Evolutionary conservation across 2,113 vertebrate species (phyloP), one percentile per base, ranked within the genome.

Genomic region (Chelonoidis abingdonii): DNA sequence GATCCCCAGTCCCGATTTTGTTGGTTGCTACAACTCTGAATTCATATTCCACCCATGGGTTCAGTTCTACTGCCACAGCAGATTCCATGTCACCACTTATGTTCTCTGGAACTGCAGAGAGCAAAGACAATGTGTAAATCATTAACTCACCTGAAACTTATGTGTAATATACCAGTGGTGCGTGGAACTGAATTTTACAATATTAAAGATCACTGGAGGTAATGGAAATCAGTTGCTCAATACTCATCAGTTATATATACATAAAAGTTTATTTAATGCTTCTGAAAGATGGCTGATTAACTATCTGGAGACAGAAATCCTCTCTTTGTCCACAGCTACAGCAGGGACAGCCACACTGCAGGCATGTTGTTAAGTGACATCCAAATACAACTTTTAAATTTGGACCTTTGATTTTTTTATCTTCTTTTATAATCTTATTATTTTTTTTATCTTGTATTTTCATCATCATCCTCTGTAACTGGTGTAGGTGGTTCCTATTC

Each of bases 11-110:
- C 5, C 99, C 99, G 19, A 99, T 99, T 22, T 98, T 98, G 31
- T 99, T 99, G 86, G 98, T 99, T 86, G 99, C 99, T 88, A 99
- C 99, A 50, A 99, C 99, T 96, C 99, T 98, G 95, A 99, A 99
- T 96, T 99, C 99, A 53, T 99, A 99, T 80, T 99, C 99, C 91
- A 99, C 99, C 99, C 99, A 99, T 25, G 99, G 99, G 93, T 99
- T 99, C 90, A 99, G 98, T 49, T 99, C 98, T 25, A 99, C 98
- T 21, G 99, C 99, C 98, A 99, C 98, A 38, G 99, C 99, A 35
- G 99, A 99, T 94, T 99, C 99, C 99, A 99, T 98, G 93, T 99
- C 99, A 79, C 99, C 99, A 10, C 98, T 99, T 96, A 99, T 99
- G 24, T 98, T 98, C 84, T 99, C 99, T 87, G 99, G 99, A 90